Evolutionary conservation across 1,140 invertebrate species (phyloP).

Genomic region (Atta cephalotes): DNA sequence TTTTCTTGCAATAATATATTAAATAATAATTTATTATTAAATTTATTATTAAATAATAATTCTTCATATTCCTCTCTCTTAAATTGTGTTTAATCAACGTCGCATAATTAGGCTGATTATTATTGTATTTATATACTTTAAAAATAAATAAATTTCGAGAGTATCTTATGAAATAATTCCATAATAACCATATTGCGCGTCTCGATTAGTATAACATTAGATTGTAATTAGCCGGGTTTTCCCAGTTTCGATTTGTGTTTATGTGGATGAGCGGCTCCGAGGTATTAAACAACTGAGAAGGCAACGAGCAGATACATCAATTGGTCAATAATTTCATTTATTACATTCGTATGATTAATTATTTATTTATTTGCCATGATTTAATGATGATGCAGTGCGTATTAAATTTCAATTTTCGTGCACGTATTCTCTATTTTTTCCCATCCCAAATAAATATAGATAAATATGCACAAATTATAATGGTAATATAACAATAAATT

Average conservation of each 20-base stretch:
- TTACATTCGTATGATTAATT: conserved; percentile 40
- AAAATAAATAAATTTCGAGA: conserved; percentile 10
- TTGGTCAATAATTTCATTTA: conserved; percentile 32
- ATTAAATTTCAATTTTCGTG: not conserved
- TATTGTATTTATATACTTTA: conserved; percentile 26
- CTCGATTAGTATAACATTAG: conserved; percentile 36
- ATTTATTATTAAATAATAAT: not conserved
- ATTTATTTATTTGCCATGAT: conserved; percentile 37
- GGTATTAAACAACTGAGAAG: conserved; percentile 31
- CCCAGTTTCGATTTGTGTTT: conserved; percentile 44
- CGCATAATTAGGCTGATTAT: conserved; percentile 8
- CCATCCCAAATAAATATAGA: not conserved
- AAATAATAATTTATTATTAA: not conserved
- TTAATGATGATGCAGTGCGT: conserved; percentile 2
- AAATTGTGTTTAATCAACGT: not conserved
- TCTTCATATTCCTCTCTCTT: not conserved
- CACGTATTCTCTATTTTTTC: not conserved
- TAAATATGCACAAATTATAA: not conserved
- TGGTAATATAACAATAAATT: conserved; percentile 9
- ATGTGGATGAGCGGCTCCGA: conserved; percentile 12
- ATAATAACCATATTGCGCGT: not conserved
- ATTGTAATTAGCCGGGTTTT: conserved; percentile 40
- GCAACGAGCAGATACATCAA: not conserved
- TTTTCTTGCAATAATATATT: not conserved
- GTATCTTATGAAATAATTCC: conserved; percentile 41